A percentile compares a stretch with the other conserved stretches of the same genome.
Conservation (phyloP, 2,797 vertebrate genomes). For the Paguma larvata region DNA sequence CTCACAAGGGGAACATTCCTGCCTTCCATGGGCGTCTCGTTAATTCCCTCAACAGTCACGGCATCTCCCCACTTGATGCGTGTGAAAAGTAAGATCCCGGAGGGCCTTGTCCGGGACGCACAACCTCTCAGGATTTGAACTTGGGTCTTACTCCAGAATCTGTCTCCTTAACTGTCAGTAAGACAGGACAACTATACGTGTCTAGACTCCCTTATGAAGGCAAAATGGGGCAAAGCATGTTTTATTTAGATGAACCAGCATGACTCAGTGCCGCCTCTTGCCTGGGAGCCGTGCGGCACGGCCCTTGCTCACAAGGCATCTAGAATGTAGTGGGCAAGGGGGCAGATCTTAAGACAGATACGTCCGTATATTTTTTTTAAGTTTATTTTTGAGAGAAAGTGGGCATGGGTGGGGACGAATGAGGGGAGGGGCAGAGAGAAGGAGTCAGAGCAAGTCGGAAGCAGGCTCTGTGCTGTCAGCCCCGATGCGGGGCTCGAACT, state of each 20-base stretch:
- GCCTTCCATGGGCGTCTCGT: not conserved
- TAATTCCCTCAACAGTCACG: not conserved
- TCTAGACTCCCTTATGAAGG: not conserved
- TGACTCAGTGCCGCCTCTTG: not conserved
- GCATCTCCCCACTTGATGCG: not conserved
- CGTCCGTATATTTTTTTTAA: accelerated
- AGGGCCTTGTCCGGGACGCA: not conserved
- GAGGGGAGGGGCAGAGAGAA: too few species aligned
- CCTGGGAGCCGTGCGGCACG: accelerated
- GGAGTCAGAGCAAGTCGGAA: too few species aligned
- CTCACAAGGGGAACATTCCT: accelerated
- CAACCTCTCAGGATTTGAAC: not conserved
- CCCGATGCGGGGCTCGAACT: too few species aligned
- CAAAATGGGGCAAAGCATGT: accelerated
- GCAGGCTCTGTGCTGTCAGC: too few species aligned
- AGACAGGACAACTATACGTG: not conserved
- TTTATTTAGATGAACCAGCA: not conserved
- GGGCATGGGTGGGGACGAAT: too few species aligned
- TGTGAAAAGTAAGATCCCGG: not conserved
- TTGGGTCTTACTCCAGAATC: not conserved
- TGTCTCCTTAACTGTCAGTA: not conserved
- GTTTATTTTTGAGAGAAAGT: too few species aligned
- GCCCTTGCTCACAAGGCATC: not conserved
- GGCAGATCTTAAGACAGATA: not conserved
- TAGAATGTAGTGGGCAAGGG: too few species aligned